phyloP scores from a whole-genome alignment of 30 jellyfish, hydroid and myxozoan genomes.

The Calvadosia cruxmelitensis region DNA sequence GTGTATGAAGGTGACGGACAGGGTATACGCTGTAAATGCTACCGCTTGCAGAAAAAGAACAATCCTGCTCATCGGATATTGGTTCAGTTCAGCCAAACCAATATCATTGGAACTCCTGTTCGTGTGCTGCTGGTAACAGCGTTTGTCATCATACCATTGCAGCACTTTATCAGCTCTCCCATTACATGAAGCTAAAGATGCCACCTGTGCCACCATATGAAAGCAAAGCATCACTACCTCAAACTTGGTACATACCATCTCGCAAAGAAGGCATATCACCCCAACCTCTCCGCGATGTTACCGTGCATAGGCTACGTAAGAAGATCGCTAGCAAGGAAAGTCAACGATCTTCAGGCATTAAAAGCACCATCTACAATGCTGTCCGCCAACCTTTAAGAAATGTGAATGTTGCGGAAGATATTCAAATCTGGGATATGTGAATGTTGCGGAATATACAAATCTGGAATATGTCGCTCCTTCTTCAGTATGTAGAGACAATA shows the following conservation, averaged over 20 bases:
- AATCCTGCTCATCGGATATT: background rate
- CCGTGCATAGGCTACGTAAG: background rate
- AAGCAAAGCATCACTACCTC: background rate
- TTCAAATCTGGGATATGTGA: background rate
- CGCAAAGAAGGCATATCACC: background rate
- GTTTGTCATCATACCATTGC: background rate
- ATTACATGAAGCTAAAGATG: background rate
- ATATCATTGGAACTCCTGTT: background rate
- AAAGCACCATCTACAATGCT: background rate
- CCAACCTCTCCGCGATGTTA: background rate
- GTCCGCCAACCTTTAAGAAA: background rate
- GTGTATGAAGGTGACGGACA: background rate
- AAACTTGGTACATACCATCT: background rate
- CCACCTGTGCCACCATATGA: background rate
- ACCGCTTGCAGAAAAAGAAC: background rate
- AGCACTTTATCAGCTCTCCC: background rate
- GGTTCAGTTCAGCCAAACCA: background rate
- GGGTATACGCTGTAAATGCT: background rate
- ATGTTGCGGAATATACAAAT: background rate
- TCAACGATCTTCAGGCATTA: background rate
- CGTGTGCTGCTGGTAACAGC: background rate
- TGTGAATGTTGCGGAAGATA: background rate
- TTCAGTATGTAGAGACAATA: background rate
- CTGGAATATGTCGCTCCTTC: background rate
- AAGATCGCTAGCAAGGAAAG: background rate